Evolutionary conservation across 1,140 invertebrate species (phyloP).

Genomic region (Tetragonula clypearis): DNA sequence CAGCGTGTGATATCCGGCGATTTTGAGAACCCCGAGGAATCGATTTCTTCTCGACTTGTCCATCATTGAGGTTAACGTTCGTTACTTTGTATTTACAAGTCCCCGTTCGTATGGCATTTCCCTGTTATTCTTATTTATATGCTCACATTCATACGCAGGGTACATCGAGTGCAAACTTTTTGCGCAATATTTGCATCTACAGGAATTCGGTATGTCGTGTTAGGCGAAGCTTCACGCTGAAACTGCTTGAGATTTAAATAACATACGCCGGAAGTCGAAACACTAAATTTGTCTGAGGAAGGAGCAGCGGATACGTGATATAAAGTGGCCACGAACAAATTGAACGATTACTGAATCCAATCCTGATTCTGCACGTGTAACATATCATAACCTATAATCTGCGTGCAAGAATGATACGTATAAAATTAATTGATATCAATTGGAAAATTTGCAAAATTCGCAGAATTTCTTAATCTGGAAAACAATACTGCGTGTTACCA

Average conservation of each 20-base stretch:
- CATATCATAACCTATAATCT: not conserved
- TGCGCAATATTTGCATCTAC: not conserved
- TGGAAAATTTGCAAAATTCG: not conserved
- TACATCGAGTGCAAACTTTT: not conserved
- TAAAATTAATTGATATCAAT: not conserved
- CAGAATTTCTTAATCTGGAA: not conserved
- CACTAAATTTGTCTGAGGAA: not conserved
- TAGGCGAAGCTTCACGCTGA: not conserved
- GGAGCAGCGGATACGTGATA: too few relatives aligned
- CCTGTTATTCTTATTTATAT: not conserved
- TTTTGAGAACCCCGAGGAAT: not conserved
- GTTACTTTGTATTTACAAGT: not conserved
- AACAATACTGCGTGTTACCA: not conserved
- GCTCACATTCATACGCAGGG: not conserved
- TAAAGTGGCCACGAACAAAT: not conserved
- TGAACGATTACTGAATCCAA: not conserved
- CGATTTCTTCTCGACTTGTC: not conserved
- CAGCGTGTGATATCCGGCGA: not conserved
- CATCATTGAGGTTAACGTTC: not conserved
- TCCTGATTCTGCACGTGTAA: not conserved
- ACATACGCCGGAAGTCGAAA: not conserved
- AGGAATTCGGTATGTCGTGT: not conserved
- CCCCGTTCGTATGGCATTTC: not conserved
- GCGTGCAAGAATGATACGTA: not conserved
- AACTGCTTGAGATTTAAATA: slow-evolving; percentile 3